Evolutionary conservation across 2,797 vertebrate species (phyloP).

Genomic region (Mus caroli): DNA sequence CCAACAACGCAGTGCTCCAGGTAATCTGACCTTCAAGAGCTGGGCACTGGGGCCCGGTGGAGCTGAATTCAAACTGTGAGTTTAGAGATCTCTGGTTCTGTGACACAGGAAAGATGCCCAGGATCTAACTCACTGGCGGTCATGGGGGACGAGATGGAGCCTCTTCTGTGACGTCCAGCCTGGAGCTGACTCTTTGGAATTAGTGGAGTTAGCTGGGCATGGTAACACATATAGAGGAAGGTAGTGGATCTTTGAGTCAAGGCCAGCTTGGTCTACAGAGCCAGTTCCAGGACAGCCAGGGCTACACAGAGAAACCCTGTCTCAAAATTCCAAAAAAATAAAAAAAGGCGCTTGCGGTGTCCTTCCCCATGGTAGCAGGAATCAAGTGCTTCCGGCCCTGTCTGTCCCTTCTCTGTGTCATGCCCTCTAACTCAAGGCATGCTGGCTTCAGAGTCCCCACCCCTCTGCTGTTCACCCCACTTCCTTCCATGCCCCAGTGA

Average conservation of each 20-base stretch:
- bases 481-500: conserved; percentile 28
- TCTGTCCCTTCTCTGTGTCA: neutral
- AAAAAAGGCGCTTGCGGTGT: neutral
- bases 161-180: neutral
- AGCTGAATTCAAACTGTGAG: neutral
- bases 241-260: neutral
- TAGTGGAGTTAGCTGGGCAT: neutral
- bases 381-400: neutral
- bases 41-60: neutral
- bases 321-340: neutral
- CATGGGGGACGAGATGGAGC: too few relatives aligned
- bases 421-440: accelerated
- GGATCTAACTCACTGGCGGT: accelerated
- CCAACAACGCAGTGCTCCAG: neutral
- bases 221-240: neutral
- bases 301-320: neutral
- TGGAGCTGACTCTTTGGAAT: accelerated
- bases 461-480: neutral
- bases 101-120: neutral
- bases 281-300: neutral
- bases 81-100: neutral
- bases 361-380: too few relatives aligned
- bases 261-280: neutral
- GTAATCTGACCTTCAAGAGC: neutral
- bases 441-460: neutral